Evolutionary conservation across 2,888 invertebrate genomes (phyloP).

Genomic region (Stenichneumon culpator): DNA sequence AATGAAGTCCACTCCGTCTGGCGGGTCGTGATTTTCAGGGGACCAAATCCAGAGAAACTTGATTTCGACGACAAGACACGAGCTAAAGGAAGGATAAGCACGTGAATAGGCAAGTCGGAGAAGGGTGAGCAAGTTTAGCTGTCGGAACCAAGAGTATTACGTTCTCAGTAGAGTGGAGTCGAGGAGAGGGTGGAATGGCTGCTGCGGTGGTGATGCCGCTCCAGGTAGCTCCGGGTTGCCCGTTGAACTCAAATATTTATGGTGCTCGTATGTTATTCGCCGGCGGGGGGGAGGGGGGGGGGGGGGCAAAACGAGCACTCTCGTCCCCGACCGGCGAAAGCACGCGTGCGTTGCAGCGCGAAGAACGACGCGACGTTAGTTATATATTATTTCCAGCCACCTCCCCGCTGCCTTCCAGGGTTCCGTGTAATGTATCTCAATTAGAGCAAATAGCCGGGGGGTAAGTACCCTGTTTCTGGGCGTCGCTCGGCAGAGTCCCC

Average conservation of each 20-base stretch:
- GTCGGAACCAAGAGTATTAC: conserved; percentile 24
- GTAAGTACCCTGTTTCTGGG: conserved; percentile 57
- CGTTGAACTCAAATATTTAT: conserved; percentile 74
- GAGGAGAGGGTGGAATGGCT: neutral
- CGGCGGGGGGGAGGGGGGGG: conserved; percentile 14
- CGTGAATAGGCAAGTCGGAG: conserved; percentile 9
- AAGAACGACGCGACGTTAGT: conserved; percentile 30
- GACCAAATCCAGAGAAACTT: conserved; percentile 7
- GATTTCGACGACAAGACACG: neutral
- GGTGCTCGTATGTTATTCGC: conserved; percentile 68
- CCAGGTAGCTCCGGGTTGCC: conserved; percentile 14
- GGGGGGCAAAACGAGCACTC: conserved; percentile 4
- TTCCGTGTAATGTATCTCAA: conserved; percentile 70
- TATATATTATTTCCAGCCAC: conserved; percentile 36
- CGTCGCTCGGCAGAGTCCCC: conserved; percentile 15
- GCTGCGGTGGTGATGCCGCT: conserved; percentile 20
- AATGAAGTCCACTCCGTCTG: neutral
- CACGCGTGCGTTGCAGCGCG: conserved; percentile 58
- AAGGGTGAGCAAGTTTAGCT: conserved; percentile 22
- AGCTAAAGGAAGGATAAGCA: conserved; percentile 14
- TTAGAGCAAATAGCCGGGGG: conserved; percentile 69
- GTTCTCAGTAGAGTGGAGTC: neutral
- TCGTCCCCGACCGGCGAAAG: conserved; percentile 11
- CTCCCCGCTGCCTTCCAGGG: conserved; percentile 19
- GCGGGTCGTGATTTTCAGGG: conserved; percentile 4